Evolutionary conservation across 1,140 invertebrate genomes (phyloP), one percentile per base, ranked within the genome.

Genomic region (Zophobas atratus): DNA sequence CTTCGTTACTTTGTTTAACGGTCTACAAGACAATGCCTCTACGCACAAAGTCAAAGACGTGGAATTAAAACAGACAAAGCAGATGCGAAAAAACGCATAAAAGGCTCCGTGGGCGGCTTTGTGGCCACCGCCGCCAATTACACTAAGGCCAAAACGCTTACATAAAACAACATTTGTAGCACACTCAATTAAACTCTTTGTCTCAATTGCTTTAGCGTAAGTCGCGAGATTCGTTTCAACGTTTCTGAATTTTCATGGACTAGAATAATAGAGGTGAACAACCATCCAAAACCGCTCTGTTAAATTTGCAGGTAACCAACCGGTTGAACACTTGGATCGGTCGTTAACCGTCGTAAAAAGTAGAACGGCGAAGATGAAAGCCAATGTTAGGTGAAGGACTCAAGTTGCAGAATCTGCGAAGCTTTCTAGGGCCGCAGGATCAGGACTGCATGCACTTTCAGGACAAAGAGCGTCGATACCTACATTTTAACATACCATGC

Each of bases 401-500:
- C 20, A 51, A 51, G 49, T 51, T 51, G 49, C 49, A 20, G 49
- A n/a, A 51, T 51, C 49, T 51, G 4, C n/a, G 49, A 5, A 51
- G 20, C 8, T 20, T 20, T 20, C 20, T 20, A 20, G 20, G 20
- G 20, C 20, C 20, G 20, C 20, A 20, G 57, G 57, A 3, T 63
- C n/a, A 36, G 57, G 6, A 63, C 32, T 34, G 20, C 43, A 51
- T 5, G 4, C 2, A n/a, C n/a, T 5, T 20, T 2, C 4, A 20
- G 39, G 39, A 41, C 38, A 67, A 38, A 67, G 39, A 67, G 60
- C 36, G 34, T 20, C 20, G 63, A 78, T 77, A 83, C 82, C 70
- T 83, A 83, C 82, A 83, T 81, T 83, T 82, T 81, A 51, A 84
- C 83, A 77, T 83, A 84, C 83, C 83, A 84, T 75, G 82, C 83